Percentiles rank a stretch among this genome's conserved stretches.
phyloP scores from a whole-genome alignment of 2,888 invertebrate species.

The Teleogryllus oceanicus region DNA sequence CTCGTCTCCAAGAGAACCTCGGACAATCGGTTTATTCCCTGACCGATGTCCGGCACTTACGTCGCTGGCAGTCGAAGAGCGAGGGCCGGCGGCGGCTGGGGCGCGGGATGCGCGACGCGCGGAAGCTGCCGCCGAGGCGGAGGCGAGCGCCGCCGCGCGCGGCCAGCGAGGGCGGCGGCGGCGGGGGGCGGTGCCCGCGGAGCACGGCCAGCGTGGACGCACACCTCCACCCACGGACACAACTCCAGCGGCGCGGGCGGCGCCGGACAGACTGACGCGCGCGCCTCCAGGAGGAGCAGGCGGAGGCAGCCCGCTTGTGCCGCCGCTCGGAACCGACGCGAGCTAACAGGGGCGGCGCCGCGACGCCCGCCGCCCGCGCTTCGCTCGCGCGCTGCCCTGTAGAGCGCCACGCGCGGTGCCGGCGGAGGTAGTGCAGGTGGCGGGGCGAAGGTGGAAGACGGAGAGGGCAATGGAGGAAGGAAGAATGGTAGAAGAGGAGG shows the following conservation, averaged over 20 bases:
- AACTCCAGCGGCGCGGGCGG: not conserved
- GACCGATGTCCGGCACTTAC: not conserved
- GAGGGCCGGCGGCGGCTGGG: slow-evolving; percentile 7
- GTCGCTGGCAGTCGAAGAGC: slow-evolving; percentile 19
- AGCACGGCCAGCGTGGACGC: not conserved
- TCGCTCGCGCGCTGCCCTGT: no score
- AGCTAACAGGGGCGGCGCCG: not conserved
- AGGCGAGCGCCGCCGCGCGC: slow-evolving; percentile 12
- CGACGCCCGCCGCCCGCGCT: no score
- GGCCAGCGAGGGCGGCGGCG: slow-evolving; percentile 23
- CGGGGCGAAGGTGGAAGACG: not conserved
- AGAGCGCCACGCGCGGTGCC: not conserved
- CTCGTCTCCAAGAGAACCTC: no score
- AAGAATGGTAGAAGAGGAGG: no score
- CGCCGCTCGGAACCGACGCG: not conserved
- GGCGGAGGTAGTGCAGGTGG: not conserved
- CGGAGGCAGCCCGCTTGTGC: not conserved
- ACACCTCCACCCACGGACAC: not conserved
- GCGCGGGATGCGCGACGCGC: slow-evolving; percentile 7
- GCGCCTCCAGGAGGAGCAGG: not conserved
- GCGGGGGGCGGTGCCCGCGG: not conserved
- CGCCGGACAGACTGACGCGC: not conserved
- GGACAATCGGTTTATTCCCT: no score
- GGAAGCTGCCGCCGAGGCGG: slow-evolving; percentile 5
- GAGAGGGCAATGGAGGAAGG: not conserved